These are phyloP conservation scores for Cyprinodon brontotheroides DNA, from an alignment of 2,113 vertebrate species.

Conservation along the genomic window DNA sequence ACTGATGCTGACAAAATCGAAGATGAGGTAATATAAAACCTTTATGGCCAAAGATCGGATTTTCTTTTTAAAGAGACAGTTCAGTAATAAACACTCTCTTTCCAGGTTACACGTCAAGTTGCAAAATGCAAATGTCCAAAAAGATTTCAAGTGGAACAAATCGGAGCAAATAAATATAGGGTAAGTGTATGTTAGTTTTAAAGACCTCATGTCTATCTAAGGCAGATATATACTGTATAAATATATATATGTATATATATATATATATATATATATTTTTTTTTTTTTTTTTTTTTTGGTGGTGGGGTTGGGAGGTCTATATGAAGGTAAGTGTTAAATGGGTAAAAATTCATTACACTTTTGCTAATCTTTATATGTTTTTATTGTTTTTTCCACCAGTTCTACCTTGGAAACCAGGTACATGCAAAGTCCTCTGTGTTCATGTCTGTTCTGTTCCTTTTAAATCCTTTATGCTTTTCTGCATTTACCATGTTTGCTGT, in stretches of 20 bases:
- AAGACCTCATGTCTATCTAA: not conserved
- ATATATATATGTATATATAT: not conserved
- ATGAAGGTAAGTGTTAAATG: slow-evolving; percentile 34
- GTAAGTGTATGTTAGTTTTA: slow-evolving; percentile 77
- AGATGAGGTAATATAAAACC: slow-evolving; percentile 86
- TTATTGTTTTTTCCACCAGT: slow-evolving; percentile 91
- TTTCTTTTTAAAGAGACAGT: not conserved
- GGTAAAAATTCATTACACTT: slow-evolving; percentile 2
- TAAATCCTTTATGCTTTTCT: slow-evolving; percentile 37
- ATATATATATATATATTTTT: not conserved
- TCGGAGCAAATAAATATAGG: slow-evolving; percentile 98
- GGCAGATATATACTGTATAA: not conserved
- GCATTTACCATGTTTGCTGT: slow-evolving; percentile 54
- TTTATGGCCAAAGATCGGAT: not conserved
- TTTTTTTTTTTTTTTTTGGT: not conserved
- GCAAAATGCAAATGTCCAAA: slow-evolving; percentile 99
- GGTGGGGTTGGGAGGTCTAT: not conserved
- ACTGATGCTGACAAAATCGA: slow-evolving; percentile 99
- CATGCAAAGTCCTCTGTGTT: slow-evolving; percentile 69
- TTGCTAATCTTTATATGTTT: slow-evolving; percentile 71
- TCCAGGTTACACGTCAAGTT: slow-evolving; percentile 95
- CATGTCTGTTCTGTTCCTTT: slow-evolving; percentile 47
- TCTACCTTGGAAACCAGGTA: slow-evolving; percentile 99
- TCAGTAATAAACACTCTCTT: slow-evolving; percentile 37
- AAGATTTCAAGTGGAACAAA: slow-evolving; percentile 98